Percentiles rank a stretch among this genome's conserved stretches.
Evolutionary conservation across 2,113 vertebrate genomes (phyloP).

Genomic region (Mustelus asterias): DNA sequence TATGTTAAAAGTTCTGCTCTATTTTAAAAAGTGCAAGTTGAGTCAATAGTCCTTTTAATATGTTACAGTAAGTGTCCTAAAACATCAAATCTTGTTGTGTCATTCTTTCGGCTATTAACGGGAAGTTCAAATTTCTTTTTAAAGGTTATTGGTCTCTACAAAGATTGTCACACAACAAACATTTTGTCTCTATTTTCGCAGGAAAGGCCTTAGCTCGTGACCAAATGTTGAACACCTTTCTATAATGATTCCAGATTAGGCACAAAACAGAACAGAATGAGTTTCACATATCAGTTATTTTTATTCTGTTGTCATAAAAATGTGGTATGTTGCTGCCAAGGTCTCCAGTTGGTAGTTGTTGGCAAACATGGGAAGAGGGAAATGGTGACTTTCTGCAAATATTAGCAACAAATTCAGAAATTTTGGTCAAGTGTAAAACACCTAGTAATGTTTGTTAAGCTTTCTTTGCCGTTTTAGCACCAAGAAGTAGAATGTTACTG

Average conservation of each 20-base stretch:
- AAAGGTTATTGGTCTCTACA: not conserved
- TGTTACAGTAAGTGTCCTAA: not conserved
- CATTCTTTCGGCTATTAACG: not conserved
- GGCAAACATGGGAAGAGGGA: not conserved
- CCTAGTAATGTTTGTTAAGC: slow-evolving; percentile 19
- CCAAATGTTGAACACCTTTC: not conserved
- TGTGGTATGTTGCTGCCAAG: not conserved
- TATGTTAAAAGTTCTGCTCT: not conserved
- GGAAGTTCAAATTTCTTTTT: not conserved
- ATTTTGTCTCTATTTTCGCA: not conserved
- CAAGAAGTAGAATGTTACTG: slow-evolving; percentile 16
- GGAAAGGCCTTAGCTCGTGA: not conserved
- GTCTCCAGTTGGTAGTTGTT: not conserved
- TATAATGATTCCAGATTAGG: not conserved
- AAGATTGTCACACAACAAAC: not conserved
- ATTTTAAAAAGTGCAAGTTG: not conserved
- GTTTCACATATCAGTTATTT: slow-evolving; percentile 15
- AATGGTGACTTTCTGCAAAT: not conserved
- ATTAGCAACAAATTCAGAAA: not conserved
- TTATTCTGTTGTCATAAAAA: slow-evolving; percentile 29
- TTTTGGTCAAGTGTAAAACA: slow-evolving; percentile 33
- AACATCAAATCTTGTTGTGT: not conserved
- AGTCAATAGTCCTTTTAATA: not conserved
- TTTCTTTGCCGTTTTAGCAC: slow-evolving; percentile 33
- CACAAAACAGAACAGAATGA: not conserved